Evolutionary conservation across 2,888 invertebrate species (phyloP).

Genomic region (Cryptocheilus praepositus): DNA sequence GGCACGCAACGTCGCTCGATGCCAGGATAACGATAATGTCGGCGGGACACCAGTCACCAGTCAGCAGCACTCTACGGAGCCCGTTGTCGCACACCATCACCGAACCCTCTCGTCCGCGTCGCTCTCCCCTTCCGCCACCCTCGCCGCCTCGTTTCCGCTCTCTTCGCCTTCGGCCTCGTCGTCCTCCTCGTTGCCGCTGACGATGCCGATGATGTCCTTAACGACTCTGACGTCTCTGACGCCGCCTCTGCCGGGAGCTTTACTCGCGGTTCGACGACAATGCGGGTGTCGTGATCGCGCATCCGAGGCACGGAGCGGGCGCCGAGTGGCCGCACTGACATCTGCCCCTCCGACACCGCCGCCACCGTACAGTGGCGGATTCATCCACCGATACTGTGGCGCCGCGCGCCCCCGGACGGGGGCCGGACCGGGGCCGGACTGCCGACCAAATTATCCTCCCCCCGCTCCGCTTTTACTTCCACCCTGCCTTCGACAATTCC

Average conservation of each 20-base stretch:
- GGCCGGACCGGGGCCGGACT: conserved; percentile 30
- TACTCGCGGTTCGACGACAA: conserved; percentile 47
- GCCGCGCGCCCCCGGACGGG: too few species aligned
- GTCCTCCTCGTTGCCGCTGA: conserved; percentile 5
- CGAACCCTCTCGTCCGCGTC: conserved; percentile 29
- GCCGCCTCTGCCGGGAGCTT: conserved; percentile 41
- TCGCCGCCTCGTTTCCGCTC: conserved; percentile 1
- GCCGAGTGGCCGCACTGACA: conserved; percentile 53
- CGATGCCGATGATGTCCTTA: not conserved
- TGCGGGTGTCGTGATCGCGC: conserved; percentile 61
- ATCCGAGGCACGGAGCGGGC: conserved; percentile 63
- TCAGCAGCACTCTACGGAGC: conserved; percentile 43
- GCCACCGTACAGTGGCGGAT: conserved; percentile 49
- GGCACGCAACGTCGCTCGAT: conserved; percentile 43
- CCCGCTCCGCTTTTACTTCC: not conserved
- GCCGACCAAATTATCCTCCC: conserved; percentile 42
- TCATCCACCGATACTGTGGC: conserved; percentile 29
- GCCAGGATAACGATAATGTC: conserved; percentile 30
- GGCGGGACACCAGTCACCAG: conserved; percentile 46
- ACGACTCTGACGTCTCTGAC: conserved; percentile 25
- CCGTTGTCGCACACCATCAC: conserved; percentile 51
- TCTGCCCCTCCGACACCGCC: conserved; percentile 52
- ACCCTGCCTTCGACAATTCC: conserved; percentile 5
- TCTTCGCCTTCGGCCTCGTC: not conserved
- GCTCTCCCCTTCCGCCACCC: not conserved